A percentile compares a stretch with the other conserved stretches of the same genome.
Conservation (phyloP, 2,797 vertebrate genomes). For the Pampus argenteus region DNA sequence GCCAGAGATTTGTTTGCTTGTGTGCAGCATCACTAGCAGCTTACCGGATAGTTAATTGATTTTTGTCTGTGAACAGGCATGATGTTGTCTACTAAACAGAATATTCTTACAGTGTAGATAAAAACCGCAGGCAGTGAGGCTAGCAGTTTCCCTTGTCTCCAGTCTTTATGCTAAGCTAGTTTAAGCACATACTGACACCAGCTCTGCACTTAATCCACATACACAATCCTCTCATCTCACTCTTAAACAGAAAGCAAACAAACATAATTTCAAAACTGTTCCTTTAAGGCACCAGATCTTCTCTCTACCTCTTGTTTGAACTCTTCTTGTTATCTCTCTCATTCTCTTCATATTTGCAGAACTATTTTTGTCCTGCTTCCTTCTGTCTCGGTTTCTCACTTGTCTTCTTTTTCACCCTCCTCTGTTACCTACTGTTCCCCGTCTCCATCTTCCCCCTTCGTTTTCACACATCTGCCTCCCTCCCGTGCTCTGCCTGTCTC, state of each 20-base stretch:
- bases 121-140: too few relatives aligned
- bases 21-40: background rate
- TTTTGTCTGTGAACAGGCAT: background rate
- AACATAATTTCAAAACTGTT: background rate
- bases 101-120: too few relatives aligned
- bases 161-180: too few relatives aligned
- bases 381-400: conserved; percentile 53
- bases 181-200: too few relatives aligned
- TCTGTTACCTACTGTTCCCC: conserved; percentile 40
- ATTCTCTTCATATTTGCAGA: conserved; percentile 32
- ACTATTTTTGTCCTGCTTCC: conserved; percentile 55
- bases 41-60: background rate
- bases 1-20: too few relatives aligned
- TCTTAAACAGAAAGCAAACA: too few relatives aligned
- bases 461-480: conserved; percentile 64
- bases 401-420: conserved; percentile 35
- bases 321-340: conserved; percentile 7
- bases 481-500: conserved; percentile 20
- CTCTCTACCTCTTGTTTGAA: conserved; percentile 6
- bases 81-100: background rate
- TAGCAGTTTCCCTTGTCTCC: too few relatives aligned
- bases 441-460: conserved; percentile 30
- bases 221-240: too few relatives aligned
- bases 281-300: conserved; percentile 17
- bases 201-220: too few relatives aligned